phyloP scores from a whole-genome alignment of 2,113 vertebrate genomes.

The Polypterus bichir region DNA sequence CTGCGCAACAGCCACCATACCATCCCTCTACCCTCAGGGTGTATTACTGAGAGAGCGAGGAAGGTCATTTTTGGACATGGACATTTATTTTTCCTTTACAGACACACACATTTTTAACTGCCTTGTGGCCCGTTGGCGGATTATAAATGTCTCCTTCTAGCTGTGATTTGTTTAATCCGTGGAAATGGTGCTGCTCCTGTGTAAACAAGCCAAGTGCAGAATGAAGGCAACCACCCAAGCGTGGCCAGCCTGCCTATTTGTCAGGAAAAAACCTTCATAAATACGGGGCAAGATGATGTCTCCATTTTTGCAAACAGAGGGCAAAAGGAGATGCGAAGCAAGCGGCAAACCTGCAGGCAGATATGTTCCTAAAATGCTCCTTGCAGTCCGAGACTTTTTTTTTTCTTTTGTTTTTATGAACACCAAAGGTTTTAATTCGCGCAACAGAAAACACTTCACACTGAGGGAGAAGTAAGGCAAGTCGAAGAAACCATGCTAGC shows the following conservation, averaged over 20 bases:
- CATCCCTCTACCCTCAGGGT: constrained; percentile 19
- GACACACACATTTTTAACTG: constrained; percentile 61
- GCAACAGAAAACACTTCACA: too few species aligned
- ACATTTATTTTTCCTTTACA: constrained; percentile 62
- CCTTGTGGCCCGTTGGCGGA: constrained; percentile 78
- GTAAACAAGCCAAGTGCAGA: constrained; percentile 96
- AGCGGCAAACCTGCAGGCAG: constrained; percentile 55
- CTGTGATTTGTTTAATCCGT: constrained; percentile 97
- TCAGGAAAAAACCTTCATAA: constrained; percentile 87
- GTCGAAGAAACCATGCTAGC: too few species aligned
- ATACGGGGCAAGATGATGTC: constrained; percentile 84
- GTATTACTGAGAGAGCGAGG: constrained; percentile 45
- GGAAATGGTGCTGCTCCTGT: constrained; percentile 89
- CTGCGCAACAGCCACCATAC: constrained; percentile 2
- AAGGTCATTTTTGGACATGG: constrained; percentile 70
- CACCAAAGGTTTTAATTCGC: too few species aligned
- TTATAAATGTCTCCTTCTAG: constrained; percentile 88
- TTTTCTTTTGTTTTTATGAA: too few species aligned
- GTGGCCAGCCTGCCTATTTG: constrained; percentile 85
- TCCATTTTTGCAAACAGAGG: constrained; percentile 86
- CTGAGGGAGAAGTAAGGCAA: too few species aligned
- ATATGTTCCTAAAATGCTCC: too few species aligned
- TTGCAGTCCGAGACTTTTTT: too few species aligned
- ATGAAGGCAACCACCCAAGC: constrained; percentile 82
- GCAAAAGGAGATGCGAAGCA: constrained; percentile 55